Base-by-base conservation (phyloP, 2,888 invertebrate species). In the Eupelmus urozonus region DNA sequence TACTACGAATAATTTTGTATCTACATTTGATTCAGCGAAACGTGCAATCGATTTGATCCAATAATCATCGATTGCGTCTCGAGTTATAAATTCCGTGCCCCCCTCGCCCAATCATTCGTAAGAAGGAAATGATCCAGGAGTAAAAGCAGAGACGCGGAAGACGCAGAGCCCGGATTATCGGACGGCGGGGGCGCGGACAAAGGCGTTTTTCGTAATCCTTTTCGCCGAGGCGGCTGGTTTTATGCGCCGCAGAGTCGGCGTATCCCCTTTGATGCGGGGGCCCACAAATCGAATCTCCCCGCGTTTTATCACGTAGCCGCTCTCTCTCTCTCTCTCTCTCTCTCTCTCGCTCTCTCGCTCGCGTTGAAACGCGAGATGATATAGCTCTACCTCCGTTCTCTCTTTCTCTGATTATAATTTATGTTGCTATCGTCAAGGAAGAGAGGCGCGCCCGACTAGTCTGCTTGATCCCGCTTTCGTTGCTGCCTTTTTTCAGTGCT, bases 331-430 rank as follows among this genome's bases (percentile, higher is more conserved):
- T 2, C 49, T 49, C 49, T 49, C n/a, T 0, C 49, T 18, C 49
- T 1, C 49, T 49, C 49, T 11, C 49, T 49, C 18, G 13, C 49
- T 57, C 18, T 16, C 40, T n/a, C 55, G 40, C 65, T 70, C 74
- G 53, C 62, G 75, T 67, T 75, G 59, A 51, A 75, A 75, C 65
- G 60, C 67, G 29, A 59, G 45, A 55, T 57, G 45, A 57, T n/a
- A n/a, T n/a, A n/a, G 40, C 65, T 23, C 76, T 77, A 65, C 76
- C 79, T n/a, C n/a, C n/a, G n/a, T n/a, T n/a, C n/a, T n/a, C n/a
- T n/a, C n/a, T n/a, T n/a, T 63, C 84, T 87, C 84, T 87, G 88
- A 89, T 89, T 88, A 88, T 86, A 87, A 88, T 88, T 86, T 86
- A 87, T 86, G 85, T 84, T 78, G n/a, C 55, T 63, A 70, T 67